Evolutionary conservation across 2,113 vertebrate species (phyloP).

Genomic region (Anthoscopus minutus): DNA sequence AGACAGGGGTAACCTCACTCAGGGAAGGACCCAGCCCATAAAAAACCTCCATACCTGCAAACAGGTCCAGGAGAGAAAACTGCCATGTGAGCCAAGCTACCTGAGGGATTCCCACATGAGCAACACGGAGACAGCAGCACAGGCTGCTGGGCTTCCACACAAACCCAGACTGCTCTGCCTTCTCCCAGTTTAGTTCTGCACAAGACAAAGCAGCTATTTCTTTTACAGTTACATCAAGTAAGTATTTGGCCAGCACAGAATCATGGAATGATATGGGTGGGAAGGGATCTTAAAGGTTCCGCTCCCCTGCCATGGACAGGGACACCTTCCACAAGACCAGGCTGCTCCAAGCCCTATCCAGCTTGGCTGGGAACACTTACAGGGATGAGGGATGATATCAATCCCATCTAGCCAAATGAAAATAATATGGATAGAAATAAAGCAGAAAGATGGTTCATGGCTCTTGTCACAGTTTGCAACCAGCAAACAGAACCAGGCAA

Average conservation of each 20-base stretch:
- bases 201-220: neutral
- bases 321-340: neutral
- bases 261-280: neutral
- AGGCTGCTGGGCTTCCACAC: neutral
- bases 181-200: too few relatives aligned
- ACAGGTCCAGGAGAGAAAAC: neutral
- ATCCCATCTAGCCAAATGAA: neutral
- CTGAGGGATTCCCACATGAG: fast-evolving
- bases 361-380: neutral
- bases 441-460: neutral
- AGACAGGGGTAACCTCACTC: neutral
- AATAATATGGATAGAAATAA: neutral
- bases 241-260: neutral
- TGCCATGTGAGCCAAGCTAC: fast-evolving
- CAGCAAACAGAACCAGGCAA: neutral
- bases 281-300: neutral
- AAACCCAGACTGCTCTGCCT: neutral
- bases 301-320: neutral
- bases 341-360: neutral
- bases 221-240: neutral
- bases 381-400: neutral
- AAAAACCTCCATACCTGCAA: neutral
- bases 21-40: neutral
- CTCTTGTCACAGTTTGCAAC: neutral
- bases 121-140: fast-evolving